Percentiles rank a stretch among this genome's conserved stretches.
phyloP scores from a whole-genome alignment of 2,888 invertebrate genomes.

The Diloba caeruleocephala region DNA sequence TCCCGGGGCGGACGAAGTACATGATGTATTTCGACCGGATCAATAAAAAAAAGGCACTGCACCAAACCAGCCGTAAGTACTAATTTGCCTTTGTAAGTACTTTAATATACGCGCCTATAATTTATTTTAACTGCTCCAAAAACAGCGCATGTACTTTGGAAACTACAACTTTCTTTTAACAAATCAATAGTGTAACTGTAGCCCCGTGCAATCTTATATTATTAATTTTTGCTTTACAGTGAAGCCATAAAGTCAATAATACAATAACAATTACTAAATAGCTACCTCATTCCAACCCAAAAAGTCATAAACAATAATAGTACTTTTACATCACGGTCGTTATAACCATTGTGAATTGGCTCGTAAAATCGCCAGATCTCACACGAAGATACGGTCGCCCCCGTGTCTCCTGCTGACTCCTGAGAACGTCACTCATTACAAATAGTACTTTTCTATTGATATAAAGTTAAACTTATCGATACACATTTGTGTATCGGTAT shows the following conservation, averaged over 20 bases:
- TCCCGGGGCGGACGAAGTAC: no score
- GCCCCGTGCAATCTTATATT: constrained; percentile 50
- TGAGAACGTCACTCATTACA: constrained; percentile 84
- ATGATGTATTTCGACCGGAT: no score
- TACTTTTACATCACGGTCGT: constrained; percentile 59
- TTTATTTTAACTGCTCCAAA: constrained; percentile 1
- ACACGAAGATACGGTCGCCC: constrained; percentile 82
- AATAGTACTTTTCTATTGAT: constrained; percentile 57
- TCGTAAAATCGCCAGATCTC: constrained; percentile 80
- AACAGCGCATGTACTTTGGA: constrained; percentile 3
- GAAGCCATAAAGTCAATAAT: constrained; percentile 48
- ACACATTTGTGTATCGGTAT: constrained; percentile 75
- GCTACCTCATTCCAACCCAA: constrained; percentile 59
- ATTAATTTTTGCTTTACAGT: constrained; percentile 26
- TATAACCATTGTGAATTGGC: constrained; percentile 63
- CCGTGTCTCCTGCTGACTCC: constrained; percentile 76
- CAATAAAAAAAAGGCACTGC: no score
- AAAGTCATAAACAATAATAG: constrained; percentile 67
- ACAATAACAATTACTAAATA: constrained; percentile 62
- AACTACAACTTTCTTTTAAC: constrained; percentile 17
- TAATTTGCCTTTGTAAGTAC: no score
- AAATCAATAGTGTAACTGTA: constrained; percentile 43
- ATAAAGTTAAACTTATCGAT: constrained; percentile 66
- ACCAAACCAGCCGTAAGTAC: no score
- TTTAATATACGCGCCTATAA: no score